Percentiles rank a stretch among this genome's conserved stretches.
These are phyloP conservation scores for Psittacula echo DNA, from an alignment of 2,797 vertebrate species.

Conservation along the genomic window DNA sequence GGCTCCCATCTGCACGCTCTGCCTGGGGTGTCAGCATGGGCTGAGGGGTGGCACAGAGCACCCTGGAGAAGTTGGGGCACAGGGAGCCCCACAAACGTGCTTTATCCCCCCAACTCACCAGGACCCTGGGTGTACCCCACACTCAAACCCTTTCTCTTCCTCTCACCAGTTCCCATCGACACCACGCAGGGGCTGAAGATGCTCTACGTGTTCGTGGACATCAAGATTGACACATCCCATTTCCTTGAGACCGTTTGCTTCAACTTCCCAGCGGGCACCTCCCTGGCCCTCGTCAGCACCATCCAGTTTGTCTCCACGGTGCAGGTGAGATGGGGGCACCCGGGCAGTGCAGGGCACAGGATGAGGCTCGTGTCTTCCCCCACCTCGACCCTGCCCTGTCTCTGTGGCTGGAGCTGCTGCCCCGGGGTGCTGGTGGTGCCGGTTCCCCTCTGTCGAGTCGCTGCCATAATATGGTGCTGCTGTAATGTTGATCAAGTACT, in stretches of 20 bases:
- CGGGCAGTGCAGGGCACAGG: rapidly evolving
- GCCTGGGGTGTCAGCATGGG: neutral
- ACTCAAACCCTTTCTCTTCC: neutral
- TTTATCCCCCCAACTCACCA: neutral
- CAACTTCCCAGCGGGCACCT: conserved; percentile 85
- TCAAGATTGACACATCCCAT: conserved; percentile 94
- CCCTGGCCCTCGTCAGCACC: conserved; percentile 94
- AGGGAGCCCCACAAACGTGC: neutral
- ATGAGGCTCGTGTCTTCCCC: neutral
- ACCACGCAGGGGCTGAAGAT: conserved; percentile 89
- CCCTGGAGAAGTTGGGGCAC: neutral
- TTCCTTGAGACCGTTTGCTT: conserved; percentile 93
- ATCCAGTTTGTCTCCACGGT: conserved; percentile 95
- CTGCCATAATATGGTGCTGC: conserved; percentile 18
- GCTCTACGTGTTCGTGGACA: conserved; percentile 97
- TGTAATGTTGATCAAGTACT: conserved; percentile 60
- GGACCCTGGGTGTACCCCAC: neutral
- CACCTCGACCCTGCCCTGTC: neutral
- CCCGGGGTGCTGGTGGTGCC: neutral
- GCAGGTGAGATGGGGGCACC: conserved; percentile 87
- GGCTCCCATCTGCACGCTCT: neutral
- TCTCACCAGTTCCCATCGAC: conserved; percentile 90
- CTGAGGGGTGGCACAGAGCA: neutral
- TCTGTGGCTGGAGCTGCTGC: rapidly evolving
- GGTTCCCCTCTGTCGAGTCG: neutral